Base-by-base conservation (phyloP, 2,113 vertebrate species). In the Carassius gibelio region DNA sequence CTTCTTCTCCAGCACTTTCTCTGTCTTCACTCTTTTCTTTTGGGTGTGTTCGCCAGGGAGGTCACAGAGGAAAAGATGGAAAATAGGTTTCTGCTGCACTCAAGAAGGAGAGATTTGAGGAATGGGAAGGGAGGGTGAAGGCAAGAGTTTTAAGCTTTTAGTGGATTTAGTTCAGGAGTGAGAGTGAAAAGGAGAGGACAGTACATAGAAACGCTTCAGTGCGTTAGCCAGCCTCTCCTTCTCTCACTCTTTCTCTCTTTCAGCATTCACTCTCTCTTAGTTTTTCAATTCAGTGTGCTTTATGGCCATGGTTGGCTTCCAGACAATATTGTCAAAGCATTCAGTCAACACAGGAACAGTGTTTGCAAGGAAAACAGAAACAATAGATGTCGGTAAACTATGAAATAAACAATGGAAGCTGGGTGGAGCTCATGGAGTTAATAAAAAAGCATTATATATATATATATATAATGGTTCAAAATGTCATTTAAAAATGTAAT, bases 181-280 rank as follows among this genome's bases (percentile, higher is more conserved):
- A 92, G 89, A 91, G 90, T 89, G 91, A 92, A 90, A 91, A 92
- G 92, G 86, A 91, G 90, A 93, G 89, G 90, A 93, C 89, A 93
- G 91, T 91, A 91, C 91, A 90, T 91, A 90, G 88, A 85, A 90
- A 90, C 90, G 93, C 90, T 94, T 92, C 92, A 88, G 91, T 57
- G 17, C 59, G n/a, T 38, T 38, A 17, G 23, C 45, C 15, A 26
- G 2, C 45, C 78, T 72, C 34, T 69, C 52, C 21, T 77, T 38
- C 26, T 61, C 38, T 30, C 48, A 9, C 1, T 59, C 57, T 59
- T n/a, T 69, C 23, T 50, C 15, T 11, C 55, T 26, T 61, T 50
- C 50, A 52, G 26, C 68, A 55, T 68, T 61, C 36, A 23, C 55
- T 68, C 59, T 38, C 34, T 79, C 48, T 55, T 9, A 26, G 48